Conservation (phyloP, 2,113 vertebrate genomes). For the Maccullochella peelii region DNA sequence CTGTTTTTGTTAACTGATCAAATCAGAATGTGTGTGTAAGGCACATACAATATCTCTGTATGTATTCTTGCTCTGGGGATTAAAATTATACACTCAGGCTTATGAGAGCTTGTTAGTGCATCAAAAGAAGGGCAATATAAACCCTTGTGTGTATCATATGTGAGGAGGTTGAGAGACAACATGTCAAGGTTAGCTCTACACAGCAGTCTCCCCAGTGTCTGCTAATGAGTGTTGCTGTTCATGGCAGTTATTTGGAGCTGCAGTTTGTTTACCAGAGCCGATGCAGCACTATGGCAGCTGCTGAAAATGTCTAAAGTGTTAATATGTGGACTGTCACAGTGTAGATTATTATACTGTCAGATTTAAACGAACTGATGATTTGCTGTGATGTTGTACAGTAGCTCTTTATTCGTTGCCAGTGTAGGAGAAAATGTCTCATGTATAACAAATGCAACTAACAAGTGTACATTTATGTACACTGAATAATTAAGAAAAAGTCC, state of each 20-base stretch:
- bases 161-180: background rate
- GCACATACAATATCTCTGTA: background rate
- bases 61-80: background rate
- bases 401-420: background rate
- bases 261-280: slow-evolving; percentile 1
- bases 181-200: background rate
- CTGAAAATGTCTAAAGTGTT: slow-evolving; percentile 6
- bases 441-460: background rate
- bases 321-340: slow-evolving; percentile 1
- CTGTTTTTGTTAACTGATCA: background rate
- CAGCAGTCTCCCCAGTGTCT: background rate
- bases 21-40: background rate
- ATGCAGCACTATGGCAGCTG: background rate
- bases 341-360: background rate
- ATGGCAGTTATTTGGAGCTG: background rate
- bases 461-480: background rate
- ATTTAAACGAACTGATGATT: background rate
- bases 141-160: background rate
- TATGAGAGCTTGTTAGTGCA: background rate
- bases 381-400: background rate
- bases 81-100: background rate
- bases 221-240: background rate
- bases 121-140: background rate
- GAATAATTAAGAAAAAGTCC: background rate
- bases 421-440: background rate